A percentile compares a stretch with the other conserved stretches of the same genome.
phyloP scores from a whole-genome alignment of 2,797 vertebrate genomes.

The Phalloptychus januarius region DNA sequence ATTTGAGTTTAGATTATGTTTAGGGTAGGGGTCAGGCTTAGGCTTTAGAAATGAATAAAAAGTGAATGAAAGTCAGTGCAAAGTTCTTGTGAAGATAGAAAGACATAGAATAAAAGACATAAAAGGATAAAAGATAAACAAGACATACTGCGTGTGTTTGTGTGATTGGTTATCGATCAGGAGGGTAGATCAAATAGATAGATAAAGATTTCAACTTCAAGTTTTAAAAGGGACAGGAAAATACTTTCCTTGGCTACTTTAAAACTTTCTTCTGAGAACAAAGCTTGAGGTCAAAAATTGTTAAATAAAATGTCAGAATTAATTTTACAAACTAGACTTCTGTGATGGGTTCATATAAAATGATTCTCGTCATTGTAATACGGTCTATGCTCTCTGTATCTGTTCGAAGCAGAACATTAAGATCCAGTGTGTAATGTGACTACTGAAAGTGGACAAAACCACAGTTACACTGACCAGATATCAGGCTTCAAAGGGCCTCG shows the following conservation, averaged over 20 bases:
- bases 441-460: constrained; percentile 56
- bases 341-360: not conserved
- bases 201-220: too few relatives aligned
- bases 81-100: too few relatives aligned
- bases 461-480: constrained; percentile 68
- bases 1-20: too few relatives aligned
- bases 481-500: constrained; percentile 62
- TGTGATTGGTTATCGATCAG: constrained; percentile 6
- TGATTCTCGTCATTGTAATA: not conserved
- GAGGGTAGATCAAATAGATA: constrained; percentile 13
- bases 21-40: too few relatives aligned
- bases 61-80: too few relatives aligned
- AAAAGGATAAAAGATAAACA: too few relatives aligned
- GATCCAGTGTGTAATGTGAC: constrained; percentile 47
- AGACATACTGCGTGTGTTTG: too few relatives aligned
- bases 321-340: not conserved
- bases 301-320: not conserved
- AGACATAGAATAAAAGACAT: too few relatives aligned
- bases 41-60: too few relatives aligned
- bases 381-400: constrained; percentile 26
- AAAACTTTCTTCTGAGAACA: not conserved
- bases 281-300: not conserved
- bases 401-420: constrained; percentile 41
- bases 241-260: not conserved
- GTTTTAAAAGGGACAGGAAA: not conserved